These are phyloP conservation scores for Rhopalosiphum maidis DNA, from an alignment of 1,140 invertebrate genomes.

Conservation along the genomic window DNA sequence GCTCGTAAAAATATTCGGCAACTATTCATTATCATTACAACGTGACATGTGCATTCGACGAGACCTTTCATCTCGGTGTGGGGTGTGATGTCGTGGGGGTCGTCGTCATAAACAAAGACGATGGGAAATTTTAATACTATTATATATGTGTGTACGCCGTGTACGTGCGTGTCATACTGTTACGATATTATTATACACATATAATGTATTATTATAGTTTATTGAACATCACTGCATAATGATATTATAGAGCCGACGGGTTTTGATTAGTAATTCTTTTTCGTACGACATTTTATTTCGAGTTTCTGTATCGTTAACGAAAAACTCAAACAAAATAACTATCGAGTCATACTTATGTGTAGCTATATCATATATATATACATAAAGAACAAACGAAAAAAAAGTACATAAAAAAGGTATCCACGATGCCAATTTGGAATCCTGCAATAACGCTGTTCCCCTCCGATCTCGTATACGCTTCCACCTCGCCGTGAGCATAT, in stretches of 20 bases:
- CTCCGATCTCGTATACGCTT: neutral
- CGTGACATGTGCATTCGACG: constrained; percentile 29
- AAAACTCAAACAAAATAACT: neutral
- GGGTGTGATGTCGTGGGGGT: constrained; percentile 4
- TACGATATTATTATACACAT: neutral
- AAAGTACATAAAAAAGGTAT: constrained; percentile 16
- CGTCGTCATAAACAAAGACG: constrained; percentile 6
- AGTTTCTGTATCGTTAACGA: neutral
- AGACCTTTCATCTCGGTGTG: neutral
- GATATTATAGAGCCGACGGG: neutral
- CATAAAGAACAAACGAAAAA: neutral
- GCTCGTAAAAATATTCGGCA: neutral
- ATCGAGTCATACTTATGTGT: neutral
- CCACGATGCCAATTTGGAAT: constrained; percentile 11
- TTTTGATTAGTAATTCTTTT: constrained; percentile 2
- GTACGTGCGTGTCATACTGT: neutral
- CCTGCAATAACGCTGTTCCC: neutral
- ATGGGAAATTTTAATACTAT: constrained; percentile 3
- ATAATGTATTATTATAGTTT: neutral
- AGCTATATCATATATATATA: neutral
- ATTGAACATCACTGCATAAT: neutral
- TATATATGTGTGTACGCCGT: neutral
- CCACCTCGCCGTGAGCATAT: neutral
- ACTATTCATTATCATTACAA: constrained; percentile 1
- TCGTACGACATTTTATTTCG: neutral